phyloP scores from a whole-genome alignment of 2,113 vertebrate genomes.

The Campylomormyrus tamandua region DNA sequence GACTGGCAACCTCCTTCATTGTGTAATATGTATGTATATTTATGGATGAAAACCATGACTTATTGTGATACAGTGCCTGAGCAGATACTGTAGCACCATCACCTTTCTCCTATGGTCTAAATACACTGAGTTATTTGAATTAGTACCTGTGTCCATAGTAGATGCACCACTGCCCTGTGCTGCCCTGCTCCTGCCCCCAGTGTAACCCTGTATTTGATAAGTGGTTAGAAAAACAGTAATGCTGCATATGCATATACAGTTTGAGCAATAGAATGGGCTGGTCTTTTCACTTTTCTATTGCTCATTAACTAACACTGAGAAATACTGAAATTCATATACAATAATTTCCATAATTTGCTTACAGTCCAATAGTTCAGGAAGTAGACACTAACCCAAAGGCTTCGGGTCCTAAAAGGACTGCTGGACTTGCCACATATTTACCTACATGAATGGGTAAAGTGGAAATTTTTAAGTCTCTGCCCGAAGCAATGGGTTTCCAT shows the following conservation, averaged over 20 bases:
- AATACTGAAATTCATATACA: background rate
- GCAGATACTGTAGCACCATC: background rate
- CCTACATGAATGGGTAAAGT: background rate
- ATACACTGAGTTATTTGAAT: background rate
- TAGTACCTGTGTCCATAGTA: background rate
- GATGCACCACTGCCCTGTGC: background rate
- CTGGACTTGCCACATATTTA: background rate
- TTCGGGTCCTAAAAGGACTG: background rate
- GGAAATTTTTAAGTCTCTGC: background rate
- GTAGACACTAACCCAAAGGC: background rate
- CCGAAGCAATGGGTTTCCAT: background rate
- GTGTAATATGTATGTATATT: background rate
- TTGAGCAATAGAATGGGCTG: background rate
- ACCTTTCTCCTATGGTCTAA: background rate
- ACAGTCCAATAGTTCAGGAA: background rate
- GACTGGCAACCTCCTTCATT: background rate
- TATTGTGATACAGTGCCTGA: background rate
- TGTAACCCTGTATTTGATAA: background rate
- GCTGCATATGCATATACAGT: background rate
- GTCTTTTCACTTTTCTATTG: background rate
- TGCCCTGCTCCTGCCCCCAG: background rate
- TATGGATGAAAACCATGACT: background rate
- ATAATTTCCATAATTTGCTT: background rate
- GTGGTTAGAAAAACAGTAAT: background rate
- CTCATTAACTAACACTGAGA: background rate